These are phyloP conservation scores for Machaerirhynchus nigripectus DNA, from an alignment of 2,113 vertebrate species.

Conservation along the genomic window DNA sequence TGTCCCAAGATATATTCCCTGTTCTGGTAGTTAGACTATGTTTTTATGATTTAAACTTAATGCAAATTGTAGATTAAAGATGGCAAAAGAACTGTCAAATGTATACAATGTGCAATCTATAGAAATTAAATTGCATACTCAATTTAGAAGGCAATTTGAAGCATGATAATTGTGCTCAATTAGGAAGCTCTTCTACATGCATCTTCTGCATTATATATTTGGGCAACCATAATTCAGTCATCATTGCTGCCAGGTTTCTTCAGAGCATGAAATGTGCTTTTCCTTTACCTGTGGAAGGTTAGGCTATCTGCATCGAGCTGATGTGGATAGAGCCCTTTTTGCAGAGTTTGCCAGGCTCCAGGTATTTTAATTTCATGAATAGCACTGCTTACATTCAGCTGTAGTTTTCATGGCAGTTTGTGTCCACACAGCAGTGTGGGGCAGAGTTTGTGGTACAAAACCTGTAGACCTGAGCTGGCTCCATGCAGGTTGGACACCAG, in stretches of 20 bases:
- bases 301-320: neutral
- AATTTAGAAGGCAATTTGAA: slow-evolving; percentile 27
- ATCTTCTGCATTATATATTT: neutral
- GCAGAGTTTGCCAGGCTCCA: neutral
- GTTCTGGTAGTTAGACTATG: neutral
- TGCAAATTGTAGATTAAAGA: neutral
- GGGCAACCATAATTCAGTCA: neutral
- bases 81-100: neutral
- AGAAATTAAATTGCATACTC: neutral
- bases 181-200: neutral
- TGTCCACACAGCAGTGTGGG: neutral
- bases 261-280: neutral
- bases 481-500: neutral
- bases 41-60: neutral
- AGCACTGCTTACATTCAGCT: neutral
- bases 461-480: neutral
- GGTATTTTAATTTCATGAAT: neutral
- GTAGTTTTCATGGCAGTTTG: neutral
- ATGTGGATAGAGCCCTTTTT: neutral
- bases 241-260: neutral
- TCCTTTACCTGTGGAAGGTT: neutral
- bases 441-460: neutral
- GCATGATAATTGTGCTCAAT: neutral
- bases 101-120: neutral
- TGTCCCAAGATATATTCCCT: neutral